These are phyloP conservation scores for Eupsilia transversa DNA, from an alignment of 2,888 invertebrate genomes.

Conservation along the genomic window DNA sequence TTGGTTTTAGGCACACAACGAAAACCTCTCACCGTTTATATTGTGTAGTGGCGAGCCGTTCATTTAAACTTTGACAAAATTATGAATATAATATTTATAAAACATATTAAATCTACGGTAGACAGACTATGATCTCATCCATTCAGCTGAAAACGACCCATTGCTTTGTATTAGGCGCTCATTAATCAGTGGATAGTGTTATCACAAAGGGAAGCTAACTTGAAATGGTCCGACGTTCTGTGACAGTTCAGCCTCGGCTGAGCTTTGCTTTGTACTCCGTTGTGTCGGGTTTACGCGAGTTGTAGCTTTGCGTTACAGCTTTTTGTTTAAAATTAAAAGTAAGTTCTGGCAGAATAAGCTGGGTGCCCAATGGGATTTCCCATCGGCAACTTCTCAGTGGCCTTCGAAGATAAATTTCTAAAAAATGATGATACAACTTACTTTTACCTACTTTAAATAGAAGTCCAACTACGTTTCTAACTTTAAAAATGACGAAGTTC, in stretches of 20 bases:
- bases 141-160: not conserved
- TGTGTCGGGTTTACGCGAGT: not conserved
- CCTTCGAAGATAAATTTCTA: no score
- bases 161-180: constrained; percentile 4
- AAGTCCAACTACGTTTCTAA: not conserved
- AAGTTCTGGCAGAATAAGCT: not conserved
- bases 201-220: constrained; percentile 13
- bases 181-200: constrained; percentile 23
- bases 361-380: not conserved
- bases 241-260: not conserved
- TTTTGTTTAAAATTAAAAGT: not conserved
- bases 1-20: not conserved
- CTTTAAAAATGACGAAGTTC: not conserved
- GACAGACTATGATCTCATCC: not conserved
- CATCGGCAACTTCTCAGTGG: not conserved
- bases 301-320: not conserved
- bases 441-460: not conserved
- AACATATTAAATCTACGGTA: not conserved
- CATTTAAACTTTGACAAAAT: not conserved
- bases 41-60: not conserved
- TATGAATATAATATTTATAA: not conserved
- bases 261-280: constrained; percentile 25
- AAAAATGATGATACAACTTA: not conserved
- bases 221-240: constrained; percentile 18
- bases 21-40: not conserved